Conservation (phyloP, 2,888 invertebrate species). For the Fabriciana adippe region DNA sequence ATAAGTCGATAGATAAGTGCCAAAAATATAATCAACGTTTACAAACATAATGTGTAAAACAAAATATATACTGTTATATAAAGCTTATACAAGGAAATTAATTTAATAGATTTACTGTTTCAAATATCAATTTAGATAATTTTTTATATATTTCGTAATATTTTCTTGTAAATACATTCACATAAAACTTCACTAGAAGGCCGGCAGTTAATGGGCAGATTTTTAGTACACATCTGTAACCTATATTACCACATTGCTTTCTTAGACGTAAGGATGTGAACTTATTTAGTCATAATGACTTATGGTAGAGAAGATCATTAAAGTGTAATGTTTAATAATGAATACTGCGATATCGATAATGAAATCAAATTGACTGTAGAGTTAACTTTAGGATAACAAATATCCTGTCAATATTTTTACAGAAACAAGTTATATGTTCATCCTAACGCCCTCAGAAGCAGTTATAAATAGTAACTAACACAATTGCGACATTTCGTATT, state of each 20-base stretch:
- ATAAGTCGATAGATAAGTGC: too few relatives aligned
- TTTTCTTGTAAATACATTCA: slow-evolving; percentile 11
- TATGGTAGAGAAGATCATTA: background rate
- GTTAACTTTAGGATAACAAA: background rate
- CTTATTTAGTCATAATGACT: background rate
- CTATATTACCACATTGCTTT: slow-evolving; percentile 21
- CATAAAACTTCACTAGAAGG: slow-evolving; percentile 31
- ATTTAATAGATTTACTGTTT: background rate
- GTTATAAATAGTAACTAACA: slow-evolving; percentile 40
- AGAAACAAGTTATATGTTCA: background rate
- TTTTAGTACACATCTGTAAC: slow-evolving; percentile 33
- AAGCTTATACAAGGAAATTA: too few relatives aligned
- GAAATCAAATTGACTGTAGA: background rate
- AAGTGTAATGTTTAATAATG: background rate
- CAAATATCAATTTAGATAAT: background rate
- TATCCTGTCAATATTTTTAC: background rate
- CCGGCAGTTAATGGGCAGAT: slow-evolving; percentile 38
- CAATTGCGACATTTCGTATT: slow-evolving; percentile 35
- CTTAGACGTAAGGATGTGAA: slow-evolving; percentile 3
- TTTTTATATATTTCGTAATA: background rate
- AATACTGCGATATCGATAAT: background rate
- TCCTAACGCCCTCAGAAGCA: slow-evolving; percentile 21
- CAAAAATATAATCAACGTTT: too few relatives aligned
- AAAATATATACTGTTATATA: too few relatives aligned
- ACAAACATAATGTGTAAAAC: too few relatives aligned